phyloP scores from a whole-genome alignment of 2,797 vertebrate genomes.

The Gallinago nigripennis region DNA sequence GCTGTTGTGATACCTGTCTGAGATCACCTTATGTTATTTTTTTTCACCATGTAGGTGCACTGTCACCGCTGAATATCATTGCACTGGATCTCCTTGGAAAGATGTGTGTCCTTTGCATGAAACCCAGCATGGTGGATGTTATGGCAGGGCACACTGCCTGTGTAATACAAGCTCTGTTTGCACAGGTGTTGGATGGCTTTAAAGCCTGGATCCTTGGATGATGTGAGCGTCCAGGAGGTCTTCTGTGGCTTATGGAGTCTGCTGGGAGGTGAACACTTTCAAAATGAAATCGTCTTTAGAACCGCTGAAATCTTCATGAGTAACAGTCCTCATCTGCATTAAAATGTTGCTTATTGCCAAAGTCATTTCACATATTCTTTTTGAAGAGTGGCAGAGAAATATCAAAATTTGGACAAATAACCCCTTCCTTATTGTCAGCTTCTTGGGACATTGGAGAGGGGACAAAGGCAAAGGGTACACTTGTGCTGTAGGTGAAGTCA shows the following conservation, averaged over 20 bases:
- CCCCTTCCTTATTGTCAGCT: background rate
- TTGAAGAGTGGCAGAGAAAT: background rate
- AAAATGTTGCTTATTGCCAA: background rate
- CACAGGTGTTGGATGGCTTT: background rate
- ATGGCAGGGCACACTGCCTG: background rate
- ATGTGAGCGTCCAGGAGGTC: background rate
- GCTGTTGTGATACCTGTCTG: background rate
- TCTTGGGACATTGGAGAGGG: background rate
- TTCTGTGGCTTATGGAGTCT: background rate
- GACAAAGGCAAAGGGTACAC: background rate
- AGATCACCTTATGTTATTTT: background rate
- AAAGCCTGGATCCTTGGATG: background rate
- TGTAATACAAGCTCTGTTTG: constrained; percentile 11
- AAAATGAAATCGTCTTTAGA: background rate
- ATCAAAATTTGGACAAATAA: background rate
- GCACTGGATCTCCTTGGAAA: background rate
- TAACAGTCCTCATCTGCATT: background rate
- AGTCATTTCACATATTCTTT: background rate
- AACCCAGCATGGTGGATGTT: background rate
- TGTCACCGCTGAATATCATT: background rate
- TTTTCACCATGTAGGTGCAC: background rate
- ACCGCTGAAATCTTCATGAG: background rate
- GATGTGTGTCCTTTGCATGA: background rate
- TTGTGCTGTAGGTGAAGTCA: background rate
- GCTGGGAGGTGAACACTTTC: background rate